Conservation (phyloP, 2,888 invertebrate species). For the Thumatha senex region DNA sequence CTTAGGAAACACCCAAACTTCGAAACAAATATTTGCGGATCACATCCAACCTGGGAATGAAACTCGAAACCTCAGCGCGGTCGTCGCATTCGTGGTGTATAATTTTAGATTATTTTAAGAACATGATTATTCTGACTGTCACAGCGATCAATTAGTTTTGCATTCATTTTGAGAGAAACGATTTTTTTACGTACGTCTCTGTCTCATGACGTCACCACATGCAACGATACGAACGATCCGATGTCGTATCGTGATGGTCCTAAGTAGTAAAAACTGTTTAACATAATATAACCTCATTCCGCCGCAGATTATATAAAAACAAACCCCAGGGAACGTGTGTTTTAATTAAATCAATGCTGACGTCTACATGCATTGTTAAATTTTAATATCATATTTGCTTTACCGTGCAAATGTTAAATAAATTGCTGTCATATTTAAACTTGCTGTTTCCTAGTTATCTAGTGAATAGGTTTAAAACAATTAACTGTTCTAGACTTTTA, state of each 20-base stretch:
- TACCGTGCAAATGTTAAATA: slow-evolving; percentile 5
- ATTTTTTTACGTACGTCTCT: no score
- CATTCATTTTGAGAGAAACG: no score
- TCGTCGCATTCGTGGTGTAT: no score
- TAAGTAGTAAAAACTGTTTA: slow-evolving; percentile 25
- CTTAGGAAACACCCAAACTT: no score
- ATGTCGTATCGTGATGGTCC: slow-evolving; percentile 45
- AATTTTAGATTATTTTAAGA: no score
- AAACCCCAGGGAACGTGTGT: slow-evolving; percentile 5
- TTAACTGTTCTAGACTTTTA: no score
- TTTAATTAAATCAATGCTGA: slow-evolving; percentile 13
- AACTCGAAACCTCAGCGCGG: no score
- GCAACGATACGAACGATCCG: slow-evolving; percentile 16
- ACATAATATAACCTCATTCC: slow-evolving; percentile 8
- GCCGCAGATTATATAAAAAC: slow-evolving; percentile 12
- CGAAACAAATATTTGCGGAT: no score
- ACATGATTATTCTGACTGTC: no score
- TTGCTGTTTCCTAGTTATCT: neutral
- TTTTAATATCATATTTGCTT: slow-evolving; percentile 3
- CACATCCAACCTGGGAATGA: no score
- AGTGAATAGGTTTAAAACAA: neutral
- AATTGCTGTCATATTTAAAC: slow-evolving; percentile 9
- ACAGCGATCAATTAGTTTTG: no score
- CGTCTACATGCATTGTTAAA: neutral
- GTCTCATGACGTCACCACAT: no score